Evolutionary conservation across 1,140 invertebrate species (phyloP).

Genomic region (Rhagoletis zephyria): DNA sequence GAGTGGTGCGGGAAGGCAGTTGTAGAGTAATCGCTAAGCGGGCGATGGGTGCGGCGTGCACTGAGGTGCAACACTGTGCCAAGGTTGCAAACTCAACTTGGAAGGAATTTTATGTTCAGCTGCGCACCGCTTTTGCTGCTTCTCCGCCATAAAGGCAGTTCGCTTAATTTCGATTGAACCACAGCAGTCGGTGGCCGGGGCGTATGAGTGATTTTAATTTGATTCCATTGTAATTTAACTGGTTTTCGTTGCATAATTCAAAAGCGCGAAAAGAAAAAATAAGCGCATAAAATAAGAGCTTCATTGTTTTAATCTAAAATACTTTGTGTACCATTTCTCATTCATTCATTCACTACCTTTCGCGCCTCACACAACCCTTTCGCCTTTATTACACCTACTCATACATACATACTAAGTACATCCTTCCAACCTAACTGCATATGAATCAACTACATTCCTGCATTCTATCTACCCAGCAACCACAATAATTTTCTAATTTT

Average conservation of each 20-base stretch:
- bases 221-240: conserved; percentile 19
- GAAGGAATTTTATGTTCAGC: too few relatives aligned
- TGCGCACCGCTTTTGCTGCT: background rate
- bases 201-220: conserved; percentile 43
- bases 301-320: background rate
- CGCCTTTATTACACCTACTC: background rate
- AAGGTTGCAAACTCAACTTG: background rate
- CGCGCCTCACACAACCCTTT: background rate
- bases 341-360: background rate
- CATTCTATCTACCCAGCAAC: background rate
- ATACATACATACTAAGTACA: background rate
- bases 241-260: conserved; percentile 4
- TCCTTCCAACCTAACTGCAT: background rate
- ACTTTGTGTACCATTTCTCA: background rate
- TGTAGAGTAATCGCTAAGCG: background rate
- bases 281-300: background rate
- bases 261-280: background rate
- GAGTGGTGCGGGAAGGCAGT: too few relatives aligned
- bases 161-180: background rate
- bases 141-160: background rate
- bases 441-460: background rate
- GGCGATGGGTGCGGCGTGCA: background rate
- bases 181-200: background rate
- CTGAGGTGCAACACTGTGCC: background rate
- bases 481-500: conserved; percentile 53